Evolutionary conservation across 2,797 vertebrate species (phyloP), one percentile per base, ranked within the genome.

Genomic region (Melanitta fusca): DNA sequence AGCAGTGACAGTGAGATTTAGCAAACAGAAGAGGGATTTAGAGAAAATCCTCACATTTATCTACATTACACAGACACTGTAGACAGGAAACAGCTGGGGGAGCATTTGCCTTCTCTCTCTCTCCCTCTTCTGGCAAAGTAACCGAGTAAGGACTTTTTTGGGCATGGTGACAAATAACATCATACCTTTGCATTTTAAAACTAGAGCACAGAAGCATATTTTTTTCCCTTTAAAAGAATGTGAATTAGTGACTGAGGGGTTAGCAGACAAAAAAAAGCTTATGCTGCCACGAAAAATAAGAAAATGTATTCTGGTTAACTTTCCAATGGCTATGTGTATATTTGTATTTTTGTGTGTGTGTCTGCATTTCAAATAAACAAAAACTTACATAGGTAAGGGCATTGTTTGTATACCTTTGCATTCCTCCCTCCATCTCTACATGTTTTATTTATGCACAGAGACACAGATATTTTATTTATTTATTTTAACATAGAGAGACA

Each of bases 31-130:
- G 99, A 99, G 99, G 99, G 99, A 99, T 99, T 99, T 99, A 99
- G 98, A 99, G 99, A 99, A 99, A 99, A 99, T 99, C 99, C 99
- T 99, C 99, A 99, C 99, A 99, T 99, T 99, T 99, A 99, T 99
- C 99, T 99, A 99, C 99, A 99, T 99, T 99, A 99, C 99, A 99
- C 99, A 99, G 99, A 99, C 99, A 99, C 99, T 99, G 99, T 99
- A 99, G 99, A 99, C 99, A 99, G 99, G 99, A 99, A 99, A 99
- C 99, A 99, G 99, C 99, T 99, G 99, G 99, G 98, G 98, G 99
- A 99, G 98, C 98, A 98, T 99, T 99, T 99, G 98, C 99, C 98
- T 99, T 99, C 98, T 99, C 98, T 98, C 98, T 98, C 98, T 98
- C 98, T 98, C 98, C 98, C 98, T 98, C 99, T 99, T 99, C 99